Percentiles rank a stretch among this genome's conserved stretches.
These are phyloP conservation scores for Drosophila seguyi DNA, from an alignment of 1,140 invertebrate genomes.

Conservation along the genomic window DNA sequence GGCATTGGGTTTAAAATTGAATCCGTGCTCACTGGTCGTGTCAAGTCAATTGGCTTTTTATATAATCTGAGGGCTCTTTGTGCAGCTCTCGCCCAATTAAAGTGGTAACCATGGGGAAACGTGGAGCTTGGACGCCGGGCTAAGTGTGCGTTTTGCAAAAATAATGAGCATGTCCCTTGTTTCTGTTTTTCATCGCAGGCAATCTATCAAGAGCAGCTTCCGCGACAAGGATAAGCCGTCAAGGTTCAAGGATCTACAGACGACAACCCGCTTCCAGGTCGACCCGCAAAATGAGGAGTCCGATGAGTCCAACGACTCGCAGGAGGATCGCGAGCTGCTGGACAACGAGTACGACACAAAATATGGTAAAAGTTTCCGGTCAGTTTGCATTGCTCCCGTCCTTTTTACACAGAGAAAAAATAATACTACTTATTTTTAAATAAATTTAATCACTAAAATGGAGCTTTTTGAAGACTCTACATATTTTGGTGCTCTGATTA, in stretches of 20 bases:
- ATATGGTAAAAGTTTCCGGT: constrained; percentile 92
- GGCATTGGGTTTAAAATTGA: constrained; percentile 10
- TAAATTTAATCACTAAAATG: background rate
- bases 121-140: no score
- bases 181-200: constrained; percentile 32
- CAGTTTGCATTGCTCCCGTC: constrained; percentile 52
- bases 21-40: constrained; percentile 17
- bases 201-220: constrained; percentile 87
- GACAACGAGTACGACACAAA: constrained; percentile 89
- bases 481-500: background rate
- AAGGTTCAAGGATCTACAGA: constrained; percentile 87
- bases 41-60: constrained; percentile 26
- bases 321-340: constrained; percentile 87
- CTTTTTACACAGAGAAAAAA: constrained; percentile 16
- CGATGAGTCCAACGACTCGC: constrained; percentile 85
- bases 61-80: constrained; percentile 4
- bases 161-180: background rate
- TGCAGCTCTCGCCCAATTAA: constrained; percentile 21
- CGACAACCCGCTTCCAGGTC: constrained; percentile 87
- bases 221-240: constrained; percentile 88
- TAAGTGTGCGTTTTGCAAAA: background rate
- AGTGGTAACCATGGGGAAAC: constrained; percentile 6
- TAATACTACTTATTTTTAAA: no score
- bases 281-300: constrained; percentile 85
- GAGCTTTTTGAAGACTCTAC: background rate